Conservation (phyloP, 2,113 vertebrate species). For the Ginglymostoma cirratum region DNA sequence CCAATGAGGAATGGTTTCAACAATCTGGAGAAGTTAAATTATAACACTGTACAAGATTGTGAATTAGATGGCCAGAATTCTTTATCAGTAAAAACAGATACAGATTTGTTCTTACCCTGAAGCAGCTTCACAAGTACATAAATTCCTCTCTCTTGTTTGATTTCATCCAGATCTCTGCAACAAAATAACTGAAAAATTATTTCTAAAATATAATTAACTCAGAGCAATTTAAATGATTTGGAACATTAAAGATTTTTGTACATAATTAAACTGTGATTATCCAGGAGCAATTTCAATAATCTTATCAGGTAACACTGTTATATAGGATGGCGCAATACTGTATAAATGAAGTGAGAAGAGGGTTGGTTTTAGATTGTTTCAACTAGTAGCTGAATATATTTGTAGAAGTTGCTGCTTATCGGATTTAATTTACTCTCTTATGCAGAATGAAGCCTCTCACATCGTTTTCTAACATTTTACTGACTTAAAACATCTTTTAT, state of each 20-base stretch:
- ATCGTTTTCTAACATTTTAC: too few relatives aligned
- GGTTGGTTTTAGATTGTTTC: not conserved
- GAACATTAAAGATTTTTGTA: not conserved
- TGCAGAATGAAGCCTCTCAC: too few relatives aligned
- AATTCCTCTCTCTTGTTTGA: constrained; percentile 17
- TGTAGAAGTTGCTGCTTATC: too few relatives aligned
- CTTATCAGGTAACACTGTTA: not conserved
- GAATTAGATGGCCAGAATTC: not conserved
- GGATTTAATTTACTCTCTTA: too few relatives aligned
- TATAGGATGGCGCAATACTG: not conserved
- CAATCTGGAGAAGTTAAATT: not conserved
- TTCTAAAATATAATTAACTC: not conserved
- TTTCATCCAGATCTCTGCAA: constrained; percentile 18
- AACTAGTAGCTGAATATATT: not conserved
- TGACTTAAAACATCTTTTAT: not conserved
- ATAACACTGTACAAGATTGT: constrained; percentile 5
- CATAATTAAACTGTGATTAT: not conserved
- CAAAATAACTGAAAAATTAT: not conserved
- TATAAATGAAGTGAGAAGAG: not conserved
- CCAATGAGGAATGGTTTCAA: not conserved
- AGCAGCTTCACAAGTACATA: not conserved
- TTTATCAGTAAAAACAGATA: not conserved
- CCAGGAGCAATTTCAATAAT: not conserved
- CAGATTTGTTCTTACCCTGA: constrained; percentile 12
- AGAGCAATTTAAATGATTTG: not conserved